Evolutionary conservation across 1,140 invertebrate genomes (phyloP).

Genomic region (Calycopis cecrops): DNA sequence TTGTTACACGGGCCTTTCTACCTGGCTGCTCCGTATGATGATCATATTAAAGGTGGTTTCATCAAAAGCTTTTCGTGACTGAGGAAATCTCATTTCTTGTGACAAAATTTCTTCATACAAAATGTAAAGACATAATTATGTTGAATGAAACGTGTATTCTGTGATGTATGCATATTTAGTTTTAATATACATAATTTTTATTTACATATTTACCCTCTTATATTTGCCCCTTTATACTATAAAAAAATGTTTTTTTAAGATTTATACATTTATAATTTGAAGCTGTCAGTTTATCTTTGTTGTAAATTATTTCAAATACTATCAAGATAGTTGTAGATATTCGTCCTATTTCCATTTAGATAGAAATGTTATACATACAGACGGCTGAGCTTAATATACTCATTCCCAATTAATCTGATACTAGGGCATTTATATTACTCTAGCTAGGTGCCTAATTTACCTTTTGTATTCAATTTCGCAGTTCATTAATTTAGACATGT

Average conservation of each 20-base stretch:
- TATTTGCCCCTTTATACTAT: too few species aligned
- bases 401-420: slow-evolving; percentile 2
- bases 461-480: slow-evolving; percentile 6
- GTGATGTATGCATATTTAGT: too few species aligned
- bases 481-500: slow-evolving; percentile 3
- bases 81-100: not conserved
- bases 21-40: not conserved
- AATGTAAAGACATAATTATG: not conserved
- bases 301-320: slow-evolving; percentile 1
- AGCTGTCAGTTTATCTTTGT: not conserved
- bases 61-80: slow-evolving; percentile 1
- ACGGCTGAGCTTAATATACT: not conserved
- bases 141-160: too few species aligned
- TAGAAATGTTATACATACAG: slow-evolving; percentile 1
- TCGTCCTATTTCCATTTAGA: slow-evolving; percentile 3
- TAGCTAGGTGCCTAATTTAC: not conserved
- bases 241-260: too few species aligned
- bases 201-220: too few species aligned
- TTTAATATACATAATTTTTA: too few species aligned
- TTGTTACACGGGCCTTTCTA: not conserved
- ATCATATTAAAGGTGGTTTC: slow-evolving; percentile 4
- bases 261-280: too few species aligned
- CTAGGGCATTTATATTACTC: slow-evolving; percentile 3
- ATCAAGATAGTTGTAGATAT: not conserved
- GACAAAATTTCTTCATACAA: slow-evolving; percentile 7